Conservation (phyloP, 1,140 invertebrate genomes). For the Drosophila miranda region DNA sequence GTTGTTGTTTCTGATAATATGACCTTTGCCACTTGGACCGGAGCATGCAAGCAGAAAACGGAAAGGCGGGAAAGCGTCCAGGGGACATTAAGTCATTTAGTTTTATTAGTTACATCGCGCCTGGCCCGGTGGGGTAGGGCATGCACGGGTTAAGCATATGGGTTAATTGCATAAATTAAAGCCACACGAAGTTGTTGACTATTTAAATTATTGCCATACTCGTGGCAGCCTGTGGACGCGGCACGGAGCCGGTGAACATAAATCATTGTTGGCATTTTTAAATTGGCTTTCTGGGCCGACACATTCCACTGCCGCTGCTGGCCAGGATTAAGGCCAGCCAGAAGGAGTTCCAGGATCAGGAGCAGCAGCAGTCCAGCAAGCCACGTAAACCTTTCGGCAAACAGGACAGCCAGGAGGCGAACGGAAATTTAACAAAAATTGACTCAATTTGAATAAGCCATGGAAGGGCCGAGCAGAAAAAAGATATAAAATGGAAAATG, state of each 20-base stretch:
- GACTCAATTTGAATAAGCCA: slow-evolving; percentile 77
- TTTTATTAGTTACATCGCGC: slow-evolving; percentile 69
- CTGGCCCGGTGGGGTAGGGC: slow-evolving; percentile 4
- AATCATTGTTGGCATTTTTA: slow-evolving; percentile 80
- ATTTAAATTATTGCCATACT: slow-evolving; percentile 53
- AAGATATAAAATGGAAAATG: background rate
- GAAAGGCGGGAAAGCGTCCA: background rate
- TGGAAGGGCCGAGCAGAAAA: slow-evolving; percentile 19
- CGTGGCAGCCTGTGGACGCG: slow-evolving; percentile 3
- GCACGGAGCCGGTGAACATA: slow-evolving; percentile 47
- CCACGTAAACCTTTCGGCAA: slow-evolving; percentile 34
- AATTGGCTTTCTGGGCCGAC: slow-evolving; percentile 73
- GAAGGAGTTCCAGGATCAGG: slow-evolving; percentile 14
- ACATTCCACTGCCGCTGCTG: slow-evolving; percentile 57
- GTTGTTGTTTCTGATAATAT: slow-evolving; percentile 60
- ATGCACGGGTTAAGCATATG: slow-evolving; percentile 62
- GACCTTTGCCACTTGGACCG: slow-evolving; percentile 63
- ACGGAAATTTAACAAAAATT: slow-evolving; percentile 80
- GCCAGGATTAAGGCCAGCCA: slow-evolving; percentile 58
- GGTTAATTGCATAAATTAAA: slow-evolving; percentile 80
- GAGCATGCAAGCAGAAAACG: slow-evolving; percentile 32
- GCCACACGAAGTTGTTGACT: slow-evolving; percentile 36
- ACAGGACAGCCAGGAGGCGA: slow-evolving; percentile 25
- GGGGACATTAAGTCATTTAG: slow-evolving; percentile 72
- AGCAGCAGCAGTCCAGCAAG: slow-evolving; percentile 1